A percentile compares a stretch with the other conserved stretches of the same genome.
Conservation (phyloP, 1,140 invertebrate species). For the Drosophila pachea region DNA sequence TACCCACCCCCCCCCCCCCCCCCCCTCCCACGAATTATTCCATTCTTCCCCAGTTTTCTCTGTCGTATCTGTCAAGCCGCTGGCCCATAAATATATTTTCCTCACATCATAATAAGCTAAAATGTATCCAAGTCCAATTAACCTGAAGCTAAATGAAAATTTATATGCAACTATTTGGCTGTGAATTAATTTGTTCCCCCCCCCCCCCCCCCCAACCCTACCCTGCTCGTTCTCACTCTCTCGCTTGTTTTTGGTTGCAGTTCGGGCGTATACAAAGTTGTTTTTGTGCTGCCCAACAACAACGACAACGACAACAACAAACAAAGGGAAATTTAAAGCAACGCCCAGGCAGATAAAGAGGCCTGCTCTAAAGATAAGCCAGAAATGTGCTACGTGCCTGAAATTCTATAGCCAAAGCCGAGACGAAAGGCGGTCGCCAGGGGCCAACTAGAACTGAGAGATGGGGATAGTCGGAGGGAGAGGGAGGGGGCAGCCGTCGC, state of each 20-base stretch:
- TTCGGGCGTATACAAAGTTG: neutral
- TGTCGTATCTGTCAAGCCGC: too few species aligned
- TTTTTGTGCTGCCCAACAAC: conserved; percentile 3
- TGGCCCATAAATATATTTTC: too few species aligned
- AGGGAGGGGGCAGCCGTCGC: neutral
- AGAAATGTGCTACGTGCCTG: conserved; percentile 49
- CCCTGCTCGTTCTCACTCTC: too few species aligned
- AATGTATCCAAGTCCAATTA: neutral
- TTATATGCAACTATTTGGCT: neutral
- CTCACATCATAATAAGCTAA: neutral
- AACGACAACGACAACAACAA: conserved; percentile 32
- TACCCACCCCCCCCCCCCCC: too few species aligned
- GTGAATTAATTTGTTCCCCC: conserved; percentile 3
- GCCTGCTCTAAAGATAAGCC: conserved; percentile 16
- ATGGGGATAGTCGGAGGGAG: too few species aligned
- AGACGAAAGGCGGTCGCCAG: neutral
- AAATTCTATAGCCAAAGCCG: conserved; percentile 46
- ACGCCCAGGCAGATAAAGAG: conserved; percentile 6
- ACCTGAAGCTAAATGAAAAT: conserved; percentile 8
- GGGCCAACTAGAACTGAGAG: conserved; percentile 12
- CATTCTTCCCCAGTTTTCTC: too few species aligned
- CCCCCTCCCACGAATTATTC: too few species aligned
- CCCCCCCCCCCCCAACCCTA: neutral
- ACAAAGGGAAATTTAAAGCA: conserved; percentile 41
- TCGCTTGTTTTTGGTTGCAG: neutral